Conservation (phyloP, 2,113 vertebrate genomes). For the Alectura lathami region DNA sequence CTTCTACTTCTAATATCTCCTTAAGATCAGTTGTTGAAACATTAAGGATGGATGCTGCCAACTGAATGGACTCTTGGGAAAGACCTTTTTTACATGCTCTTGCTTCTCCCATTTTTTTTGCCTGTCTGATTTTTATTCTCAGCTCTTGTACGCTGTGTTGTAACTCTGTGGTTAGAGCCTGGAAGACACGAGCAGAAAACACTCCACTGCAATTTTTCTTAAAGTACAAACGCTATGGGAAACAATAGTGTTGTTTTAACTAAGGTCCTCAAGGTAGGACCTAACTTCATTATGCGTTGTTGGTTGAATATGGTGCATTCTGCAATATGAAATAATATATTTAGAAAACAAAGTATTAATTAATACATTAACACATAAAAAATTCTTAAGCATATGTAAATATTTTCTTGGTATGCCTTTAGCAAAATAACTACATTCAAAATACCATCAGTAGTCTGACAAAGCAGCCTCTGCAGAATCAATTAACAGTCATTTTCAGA, state of each 20-base stretch:
- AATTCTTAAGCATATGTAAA: not conserved
- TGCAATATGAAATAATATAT: not conserved
- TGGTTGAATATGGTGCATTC: not conserved
- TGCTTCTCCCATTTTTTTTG: constrained; percentile 71
- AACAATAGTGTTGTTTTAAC: not conserved
- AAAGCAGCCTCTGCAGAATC: not conserved
- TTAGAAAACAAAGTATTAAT: not conserved
- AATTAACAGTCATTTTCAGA: not conserved
- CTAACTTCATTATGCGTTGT: not conserved
- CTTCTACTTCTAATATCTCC: constrained; percentile 86
- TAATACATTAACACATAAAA: not conserved
- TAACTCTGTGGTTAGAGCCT: constrained; percentile 85
- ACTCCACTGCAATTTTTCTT: constrained; percentile 20
- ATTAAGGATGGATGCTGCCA: constrained; percentile 92
- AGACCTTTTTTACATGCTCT: constrained; percentile 52
- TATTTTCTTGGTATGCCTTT: not conserved
- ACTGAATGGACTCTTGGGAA: constrained; percentile 82
- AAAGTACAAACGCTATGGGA: constrained; percentile 7
- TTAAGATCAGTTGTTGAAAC: constrained; percentile 87
- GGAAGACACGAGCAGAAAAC: not conserved
- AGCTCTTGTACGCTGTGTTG: constrained; percentile 79
- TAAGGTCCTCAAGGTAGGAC: not conserved
- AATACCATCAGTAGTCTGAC: not conserved
- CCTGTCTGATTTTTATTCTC: constrained; percentile 81
- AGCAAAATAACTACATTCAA: not conserved